Base-by-base conservation (phyloP, 2,113 vertebrate genomes). In the Anarhynchus alexandrinus region DNA sequence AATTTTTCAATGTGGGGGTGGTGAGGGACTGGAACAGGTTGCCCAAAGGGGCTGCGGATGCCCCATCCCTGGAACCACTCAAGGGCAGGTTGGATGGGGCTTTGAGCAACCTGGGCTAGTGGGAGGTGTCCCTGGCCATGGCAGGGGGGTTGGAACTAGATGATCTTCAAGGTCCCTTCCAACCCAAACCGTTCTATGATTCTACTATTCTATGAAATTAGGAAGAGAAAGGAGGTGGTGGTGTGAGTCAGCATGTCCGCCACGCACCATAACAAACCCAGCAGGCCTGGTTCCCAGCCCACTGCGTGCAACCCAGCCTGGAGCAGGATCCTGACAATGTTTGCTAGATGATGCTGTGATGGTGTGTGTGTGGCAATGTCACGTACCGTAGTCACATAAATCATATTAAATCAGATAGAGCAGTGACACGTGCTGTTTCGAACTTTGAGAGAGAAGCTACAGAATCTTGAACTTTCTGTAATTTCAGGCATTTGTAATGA, bases 361-460 rank as follows among this genome's bases (percentile, higher is more conserved):
- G 8, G 45, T 36, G 11, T 0, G 0, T 43, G 4, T 45, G 5
- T 40, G 52, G 20, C 45, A 59, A 13, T 8, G 25, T 74, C 65
- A 40, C 1, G 0, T 73, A 54, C 30, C 12, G 1, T 21, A 40
- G 40, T 76, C 30, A 29, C 32, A 8, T 82, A 87, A 74, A 54
- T 79, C 27, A 25, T 1, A 0, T 78, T 29, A 12, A 70, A 67
- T 82, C n/a, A 38, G 55, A 20, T 64, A 29, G 4, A 80, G 40
- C 62, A 54, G 21, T 61, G 73, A 57, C 40, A 61, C 0, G 0
- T 61, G 32, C 25, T 76, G 47, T 55, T 92, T 59, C 76, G 30
- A 65, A 40, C 26, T 76, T 76, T 21, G n/a, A 6, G 15, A 71
- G 42, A 80, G 58, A 62, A 86, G 32, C 19, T 81, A 11, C 0